Conservation (phyloP, 1,140 invertebrate genomes). For the Procambarus virginalis region DNA sequence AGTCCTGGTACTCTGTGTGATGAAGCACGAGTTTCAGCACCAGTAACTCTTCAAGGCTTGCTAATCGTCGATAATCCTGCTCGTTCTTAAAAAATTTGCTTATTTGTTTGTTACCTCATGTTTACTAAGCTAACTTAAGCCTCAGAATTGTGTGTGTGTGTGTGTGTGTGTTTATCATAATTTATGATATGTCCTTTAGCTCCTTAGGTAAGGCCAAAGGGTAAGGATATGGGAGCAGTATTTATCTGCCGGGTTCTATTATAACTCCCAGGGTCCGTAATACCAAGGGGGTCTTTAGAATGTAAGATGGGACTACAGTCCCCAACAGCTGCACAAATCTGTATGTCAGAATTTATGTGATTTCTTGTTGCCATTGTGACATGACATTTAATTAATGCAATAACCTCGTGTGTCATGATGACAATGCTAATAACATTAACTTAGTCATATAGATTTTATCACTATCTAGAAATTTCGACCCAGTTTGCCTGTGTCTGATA, state of each 20-base stretch:
- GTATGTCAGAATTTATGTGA: constrained; percentile 15
- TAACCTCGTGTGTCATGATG: constrained; percentile 25
- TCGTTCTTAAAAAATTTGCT: neutral
- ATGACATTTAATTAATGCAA: constrained; percentile 30
- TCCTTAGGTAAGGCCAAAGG: neutral
- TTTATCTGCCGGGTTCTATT: too few species aligned
- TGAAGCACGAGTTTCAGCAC: too few species aligned
- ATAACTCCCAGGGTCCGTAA: too few species aligned
- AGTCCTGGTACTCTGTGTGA: too few species aligned
- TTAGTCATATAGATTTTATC: neutral
- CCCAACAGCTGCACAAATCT: constrained; percentile 7
- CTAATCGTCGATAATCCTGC: too few species aligned
- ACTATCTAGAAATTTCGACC: constrained; percentile 21
- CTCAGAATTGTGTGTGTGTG: neutral
- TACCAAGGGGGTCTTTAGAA: too few species aligned
- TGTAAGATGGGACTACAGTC: too few species aligned
- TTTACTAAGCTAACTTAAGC: neutral
- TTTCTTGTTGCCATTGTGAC: constrained; percentile 14
- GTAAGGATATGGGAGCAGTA: too few species aligned
- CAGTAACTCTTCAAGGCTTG: too few species aligned
- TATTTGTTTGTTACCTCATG: neutral
- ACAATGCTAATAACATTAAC: constrained; percentile 31
- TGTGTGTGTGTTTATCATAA: neutral
- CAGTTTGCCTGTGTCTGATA: constrained; percentile 21
- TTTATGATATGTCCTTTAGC: neutral